Evolutionary conservation across 2,888 invertebrate genomes (phyloP).

Genomic region (Noctua janthina): DNA sequence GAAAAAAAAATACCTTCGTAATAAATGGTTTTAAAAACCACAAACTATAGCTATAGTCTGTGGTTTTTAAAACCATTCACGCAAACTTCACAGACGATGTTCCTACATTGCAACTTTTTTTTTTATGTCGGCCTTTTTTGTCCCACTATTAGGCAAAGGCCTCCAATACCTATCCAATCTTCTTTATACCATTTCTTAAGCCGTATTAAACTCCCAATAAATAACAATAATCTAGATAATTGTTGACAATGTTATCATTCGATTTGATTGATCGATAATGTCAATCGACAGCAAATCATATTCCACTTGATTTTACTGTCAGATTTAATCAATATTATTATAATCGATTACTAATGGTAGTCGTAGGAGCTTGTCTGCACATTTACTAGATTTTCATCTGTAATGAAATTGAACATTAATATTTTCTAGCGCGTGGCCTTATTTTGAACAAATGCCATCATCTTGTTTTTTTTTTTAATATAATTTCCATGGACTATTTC

Average conservation of each 20-base stretch:
- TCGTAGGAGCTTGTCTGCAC: slow-evolving; percentile 13
- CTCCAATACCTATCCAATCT: neutral
- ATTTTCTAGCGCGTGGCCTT: neutral
- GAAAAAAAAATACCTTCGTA: neutral
- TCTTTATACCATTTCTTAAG: neutral
- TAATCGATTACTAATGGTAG: slow-evolving; percentile 34
- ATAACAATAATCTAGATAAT: slow-evolving; percentile 21
- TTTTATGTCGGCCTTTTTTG: neutral
- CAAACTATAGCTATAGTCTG: no score
- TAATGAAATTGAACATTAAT: neutral
- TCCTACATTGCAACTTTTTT: no score
- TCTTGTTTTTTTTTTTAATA: neutral
- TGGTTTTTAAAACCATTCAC: no score
- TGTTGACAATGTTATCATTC: neutral
- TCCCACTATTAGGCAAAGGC: neutral
- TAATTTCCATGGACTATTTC: neutral
- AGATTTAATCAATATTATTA: slow-evolving; percentile 28
- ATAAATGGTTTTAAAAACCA: neutral
- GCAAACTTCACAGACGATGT: no score
- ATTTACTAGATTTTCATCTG: neutral
- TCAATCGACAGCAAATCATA: slow-evolving; percentile 29
- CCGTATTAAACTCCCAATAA: neutral
- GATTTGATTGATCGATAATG: slow-evolving; percentile 35
- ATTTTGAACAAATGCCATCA: neutral
- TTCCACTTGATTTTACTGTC: slow-evolving; percentile 29